Conservation (phyloP, 2,888 invertebrate species). For the Brachyptera risi region DNA sequence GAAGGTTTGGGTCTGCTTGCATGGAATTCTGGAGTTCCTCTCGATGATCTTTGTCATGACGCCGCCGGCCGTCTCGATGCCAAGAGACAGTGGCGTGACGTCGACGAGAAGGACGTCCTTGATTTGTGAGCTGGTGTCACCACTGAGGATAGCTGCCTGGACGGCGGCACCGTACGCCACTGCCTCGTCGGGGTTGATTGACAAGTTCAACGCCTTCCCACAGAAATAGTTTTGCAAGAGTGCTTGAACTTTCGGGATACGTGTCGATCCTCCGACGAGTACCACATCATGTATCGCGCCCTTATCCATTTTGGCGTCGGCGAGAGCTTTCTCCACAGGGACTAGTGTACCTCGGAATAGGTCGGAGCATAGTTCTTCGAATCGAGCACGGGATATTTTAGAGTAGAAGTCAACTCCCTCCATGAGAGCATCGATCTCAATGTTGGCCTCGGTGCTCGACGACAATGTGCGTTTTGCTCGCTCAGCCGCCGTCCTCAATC, state of each 20-base stretch:
- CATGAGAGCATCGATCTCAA: conserved; percentile 70
- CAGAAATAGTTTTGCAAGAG: conserved; percentile 64
- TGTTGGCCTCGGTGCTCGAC: conserved; percentile 68
- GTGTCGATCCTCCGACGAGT: conserved; percentile 75
- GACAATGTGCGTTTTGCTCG: conserved; percentile 72
- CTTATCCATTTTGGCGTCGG: conserved; percentile 76
- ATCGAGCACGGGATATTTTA: conserved; percentile 66
- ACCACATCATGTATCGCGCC: conserved; percentile 72
- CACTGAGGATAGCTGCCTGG: conserved; percentile 44
- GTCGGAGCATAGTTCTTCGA: conserved; percentile 70
- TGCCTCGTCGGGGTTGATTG: conserved; percentile 70
- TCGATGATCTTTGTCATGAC: conserved; percentile 65
- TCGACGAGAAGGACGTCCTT: conserved; percentile 69
- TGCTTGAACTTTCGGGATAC: conserved; percentile 71
- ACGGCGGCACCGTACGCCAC: conserved; percentile 44
- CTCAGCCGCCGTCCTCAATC: conserved; percentile 71
- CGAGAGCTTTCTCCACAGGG: conserved; percentile 73
- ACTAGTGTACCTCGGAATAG: conserved; percentile 67
- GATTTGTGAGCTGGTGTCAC: conserved; percentile 55
- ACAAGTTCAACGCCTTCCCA: conserved; percentile 62
- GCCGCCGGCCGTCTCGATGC: conserved; percentile 77
- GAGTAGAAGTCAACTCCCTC: conserved; percentile 72
- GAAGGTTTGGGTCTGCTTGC: conserved; percentile 62
- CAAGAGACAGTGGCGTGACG: conserved; percentile 64
- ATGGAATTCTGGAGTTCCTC: conserved; percentile 53